Evolutionary conservation across 2,888 invertebrate species (phyloP), one percentile per base, ranked within the genome.

Genomic region (Athalia rosae): DNA sequence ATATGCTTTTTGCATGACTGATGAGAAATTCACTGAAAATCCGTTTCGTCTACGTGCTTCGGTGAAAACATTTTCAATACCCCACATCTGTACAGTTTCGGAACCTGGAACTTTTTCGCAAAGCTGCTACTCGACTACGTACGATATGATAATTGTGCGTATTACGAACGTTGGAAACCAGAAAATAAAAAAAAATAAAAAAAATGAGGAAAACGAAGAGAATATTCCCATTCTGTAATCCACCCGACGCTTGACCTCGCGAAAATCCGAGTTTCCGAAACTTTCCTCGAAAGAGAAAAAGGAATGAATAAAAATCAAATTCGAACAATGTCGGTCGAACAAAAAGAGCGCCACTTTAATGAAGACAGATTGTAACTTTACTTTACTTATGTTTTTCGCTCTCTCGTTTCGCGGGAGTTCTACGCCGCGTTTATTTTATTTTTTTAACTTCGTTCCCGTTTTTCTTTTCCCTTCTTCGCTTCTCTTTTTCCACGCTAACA

Each of bases 401-500:
- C 28, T 28, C 6, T 53, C 7, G 53, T 53, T 1, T n/a, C n/a
- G n/a, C 4, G 9, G n/a, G 79, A 71, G 79, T 79, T 81, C 79
- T 79, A 81, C 71, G 76, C 74, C 50, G 61, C 59, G 28, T 66
- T 71, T 76, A 59, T 76, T 58, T 74, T 62, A 69, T 80, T 79
- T 81, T 81, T 77, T 73, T 73, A 66, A 67, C 69, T 63, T 67
- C 48, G 48, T 43, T 61, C 43, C 62, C 67, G 7, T 43, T 73
- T 9, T 59, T 5, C 63, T 63, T 6, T 28, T 28, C 28, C 28
- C 28, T 28, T 28, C 2, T 28, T 28, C 2, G 28, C 28, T 28
- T 28, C 28, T 28, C 28, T 28, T 28, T 28, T 28, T 28, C 2
- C 2, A 28, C 28, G 28, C 28, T 2, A 28, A 28, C 28, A 28